A percentile compares a stretch with the other conserved stretches of the same genome.
phyloP scores from a whole-genome alignment of 2,113 vertebrate species.

The Hemiprocne comata region DNA sequence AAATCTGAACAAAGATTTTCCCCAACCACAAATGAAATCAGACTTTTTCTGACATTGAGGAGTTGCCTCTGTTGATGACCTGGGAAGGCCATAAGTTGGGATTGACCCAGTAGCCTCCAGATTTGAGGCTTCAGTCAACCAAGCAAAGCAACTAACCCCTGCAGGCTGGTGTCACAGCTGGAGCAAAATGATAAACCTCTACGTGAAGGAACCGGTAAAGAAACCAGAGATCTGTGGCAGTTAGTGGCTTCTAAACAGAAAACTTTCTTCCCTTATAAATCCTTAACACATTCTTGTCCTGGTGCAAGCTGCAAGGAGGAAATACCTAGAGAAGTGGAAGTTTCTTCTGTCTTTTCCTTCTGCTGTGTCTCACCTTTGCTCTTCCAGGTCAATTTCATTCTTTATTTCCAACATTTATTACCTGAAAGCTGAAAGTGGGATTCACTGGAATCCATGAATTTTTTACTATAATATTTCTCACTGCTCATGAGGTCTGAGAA shows the following conservation, averaged over 20 bases:
- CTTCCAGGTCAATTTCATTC: neutral
- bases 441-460: neutral
- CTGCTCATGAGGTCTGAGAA: neutral
- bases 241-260: neutral
- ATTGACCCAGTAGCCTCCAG: slow-evolving; percentile 19
- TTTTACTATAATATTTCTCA: neutral
- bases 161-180: slow-evolving; percentile 35
- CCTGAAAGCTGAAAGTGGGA: neutral
- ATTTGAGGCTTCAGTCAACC: slow-evolving; percentile 45
- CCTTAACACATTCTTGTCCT: neutral
- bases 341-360: neutral
- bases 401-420: neutral
- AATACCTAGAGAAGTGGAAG: neutral
- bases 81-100: slow-evolving; percentile 10
- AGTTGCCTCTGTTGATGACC: neutral
- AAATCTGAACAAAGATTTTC: slow-evolving; percentile 22
- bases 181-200: slow-evolving; percentile 18
- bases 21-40: slow-evolving; percentile 8
- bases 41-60: neutral
- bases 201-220: neutral
- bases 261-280: neutral
- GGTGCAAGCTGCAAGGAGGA: neutral
- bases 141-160: slow-evolving; percentile 54
- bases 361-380: neutral
- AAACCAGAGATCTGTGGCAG: neutral